phyloP scores from a whole-genome alignment of 2,797 vertebrate species.

The Oreochromis grahami region DNA sequence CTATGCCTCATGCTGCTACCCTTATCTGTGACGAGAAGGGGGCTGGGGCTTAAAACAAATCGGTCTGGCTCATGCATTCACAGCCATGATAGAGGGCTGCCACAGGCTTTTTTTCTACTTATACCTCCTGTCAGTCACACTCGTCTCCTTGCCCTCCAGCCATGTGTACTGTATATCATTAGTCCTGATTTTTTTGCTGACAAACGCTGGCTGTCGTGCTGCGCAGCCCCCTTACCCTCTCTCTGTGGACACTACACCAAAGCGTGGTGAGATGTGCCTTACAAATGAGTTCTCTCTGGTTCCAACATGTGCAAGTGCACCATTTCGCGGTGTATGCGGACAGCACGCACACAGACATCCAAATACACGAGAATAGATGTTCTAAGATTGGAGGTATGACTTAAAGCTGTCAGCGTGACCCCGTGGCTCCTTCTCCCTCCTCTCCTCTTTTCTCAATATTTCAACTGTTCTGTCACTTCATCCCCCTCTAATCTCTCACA shows the following conservation, averaged over 20 bases:
- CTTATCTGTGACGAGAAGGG: constrained; percentile 41
- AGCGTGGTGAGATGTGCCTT: constrained; percentile 67
- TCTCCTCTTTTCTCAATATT: constrained; percentile 33
- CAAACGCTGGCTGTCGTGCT: constrained; percentile 67
- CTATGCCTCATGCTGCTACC: constrained; percentile 42
- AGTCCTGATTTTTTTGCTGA: constrained; percentile 76
- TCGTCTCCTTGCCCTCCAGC: constrained; percentile 56
- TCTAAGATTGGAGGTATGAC: constrained; percentile 47
- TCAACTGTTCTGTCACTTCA: constrained; percentile 42
- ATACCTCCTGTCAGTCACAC: constrained; percentile 72
- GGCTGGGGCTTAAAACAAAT: constrained; percentile 45
- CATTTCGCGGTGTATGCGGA: constrained; percentile 20
- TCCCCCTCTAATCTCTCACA: constrained; percentile 23
- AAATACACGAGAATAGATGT: constrained; percentile 4
- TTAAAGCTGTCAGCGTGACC: constrained; percentile 56
- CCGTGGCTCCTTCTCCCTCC: background rate
- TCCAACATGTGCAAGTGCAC: constrained; percentile 27
- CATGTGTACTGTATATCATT: constrained; percentile 71
- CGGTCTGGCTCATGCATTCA: constrained; percentile 26
- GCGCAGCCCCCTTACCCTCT: constrained; percentile 47
- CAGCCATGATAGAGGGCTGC: constrained; percentile 52
- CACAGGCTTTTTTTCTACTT: constrained; percentile 56
- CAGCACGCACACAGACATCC: background rate
- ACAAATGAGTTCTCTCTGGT: constrained; percentile 71
- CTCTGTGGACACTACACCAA: constrained; percentile 48